Conservation (phyloP, 2,113 vertebrate species). For the Colaptes auratus region DNA sequence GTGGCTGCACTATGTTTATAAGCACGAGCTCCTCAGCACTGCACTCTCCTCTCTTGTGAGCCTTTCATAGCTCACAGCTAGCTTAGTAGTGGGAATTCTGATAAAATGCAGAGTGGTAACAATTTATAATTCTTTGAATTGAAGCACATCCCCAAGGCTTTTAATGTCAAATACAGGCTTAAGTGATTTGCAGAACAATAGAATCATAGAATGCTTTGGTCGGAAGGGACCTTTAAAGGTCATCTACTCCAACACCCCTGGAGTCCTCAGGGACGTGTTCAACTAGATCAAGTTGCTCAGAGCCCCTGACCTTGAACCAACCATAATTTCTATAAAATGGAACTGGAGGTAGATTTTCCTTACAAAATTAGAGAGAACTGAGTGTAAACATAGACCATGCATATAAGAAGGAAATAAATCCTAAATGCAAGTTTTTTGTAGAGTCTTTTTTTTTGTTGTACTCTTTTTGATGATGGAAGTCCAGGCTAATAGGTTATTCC, state of each 20-base stretch:
- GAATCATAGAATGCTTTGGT: no score
- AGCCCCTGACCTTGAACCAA: neutral
- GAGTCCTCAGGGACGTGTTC: no score
- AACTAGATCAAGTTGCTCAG: no score
- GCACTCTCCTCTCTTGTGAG: neutral
- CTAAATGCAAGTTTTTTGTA: neutral
- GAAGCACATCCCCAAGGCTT: neutral
- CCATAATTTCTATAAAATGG: neutral
- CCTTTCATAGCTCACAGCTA: neutral
- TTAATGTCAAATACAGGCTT: neutral
- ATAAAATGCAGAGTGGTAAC: neutral
- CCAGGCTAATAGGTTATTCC: neutral
- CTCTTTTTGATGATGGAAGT: neutral
- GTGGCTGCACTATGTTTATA: neutral
- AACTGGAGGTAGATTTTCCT: neutral
- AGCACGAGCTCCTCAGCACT: neutral
- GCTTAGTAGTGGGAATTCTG: neutral
- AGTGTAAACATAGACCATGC: accelerated
- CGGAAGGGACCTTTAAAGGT: no score
- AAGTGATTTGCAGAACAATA: neutral
- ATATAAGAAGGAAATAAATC: neutral
- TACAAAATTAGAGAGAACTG: neutral
- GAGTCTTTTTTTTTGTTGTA: neutral
- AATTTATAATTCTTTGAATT: neutral
- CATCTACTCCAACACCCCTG: no score